A percentile compares a stretch with the other conserved stretches of the same genome.
These are phyloP conservation scores for Chaetophractus vellerosus DNA, from an alignment of 2,797 vertebrate species.

Conservation along the genomic window DNA sequence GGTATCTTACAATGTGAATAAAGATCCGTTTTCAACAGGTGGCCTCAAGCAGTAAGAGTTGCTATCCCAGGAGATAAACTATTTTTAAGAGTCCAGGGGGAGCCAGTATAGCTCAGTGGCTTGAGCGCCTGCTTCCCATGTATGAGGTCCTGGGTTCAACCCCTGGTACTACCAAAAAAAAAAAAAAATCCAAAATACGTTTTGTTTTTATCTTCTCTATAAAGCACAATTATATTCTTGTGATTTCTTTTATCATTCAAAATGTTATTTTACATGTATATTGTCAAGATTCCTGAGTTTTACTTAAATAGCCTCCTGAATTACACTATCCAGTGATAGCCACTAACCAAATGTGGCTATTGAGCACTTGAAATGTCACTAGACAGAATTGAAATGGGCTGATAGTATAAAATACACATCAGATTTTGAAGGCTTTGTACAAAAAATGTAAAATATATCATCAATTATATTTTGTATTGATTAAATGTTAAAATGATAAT, in stretches of 20 bases:
- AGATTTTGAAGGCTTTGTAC: background rate
- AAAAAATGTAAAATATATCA: background rate
- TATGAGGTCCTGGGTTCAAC: no score
- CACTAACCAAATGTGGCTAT: background rate
- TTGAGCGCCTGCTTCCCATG: no score
- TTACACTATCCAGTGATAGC: background rate
- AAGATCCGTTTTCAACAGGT: slow-evolving; percentile 26
- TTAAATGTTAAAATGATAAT: slow-evolving; percentile 17
- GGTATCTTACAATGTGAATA: background rate
- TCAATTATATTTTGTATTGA: background rate
- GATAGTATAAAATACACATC: no score
- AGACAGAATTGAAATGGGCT: background rate
- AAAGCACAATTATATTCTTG: background rate
- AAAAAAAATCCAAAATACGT: background rate
- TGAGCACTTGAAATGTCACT: background rate
- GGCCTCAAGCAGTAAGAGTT: slow-evolving; percentile 18
- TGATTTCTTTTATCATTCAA: slow-evolving; percentile 26
- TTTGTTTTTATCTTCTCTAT: slow-evolving; percentile 46
- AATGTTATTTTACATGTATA: slow-evolving; percentile 28
- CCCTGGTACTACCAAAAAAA: no score
- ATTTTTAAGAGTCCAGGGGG: background rate
- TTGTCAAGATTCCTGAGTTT: slow-evolving; percentile 10
- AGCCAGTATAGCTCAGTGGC: no score
- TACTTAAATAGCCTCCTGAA: background rate
- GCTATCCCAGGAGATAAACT: background rate